These are phyloP conservation scores for Dryocosmus kuriphilus DNA, from an alignment of 2,888 invertebrate genomes.

Conservation along the genomic window DNA sequence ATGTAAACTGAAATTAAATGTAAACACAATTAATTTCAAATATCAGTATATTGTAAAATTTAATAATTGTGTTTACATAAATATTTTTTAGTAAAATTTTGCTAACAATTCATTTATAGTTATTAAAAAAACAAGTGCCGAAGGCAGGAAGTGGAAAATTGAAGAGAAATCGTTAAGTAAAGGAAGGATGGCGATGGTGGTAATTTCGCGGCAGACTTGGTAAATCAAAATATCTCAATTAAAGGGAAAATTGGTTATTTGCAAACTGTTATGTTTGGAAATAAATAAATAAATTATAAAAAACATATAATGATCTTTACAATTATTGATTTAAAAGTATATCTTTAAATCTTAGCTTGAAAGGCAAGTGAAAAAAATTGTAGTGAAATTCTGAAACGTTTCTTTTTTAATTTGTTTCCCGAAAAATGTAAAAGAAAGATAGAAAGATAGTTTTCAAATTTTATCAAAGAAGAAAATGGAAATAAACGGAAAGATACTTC, in stretches of 20 bases:
- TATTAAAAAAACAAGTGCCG: background rate
- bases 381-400: too few relatives aligned
- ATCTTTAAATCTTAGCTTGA: background rate
- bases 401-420: too few relatives aligned
- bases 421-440: too few relatives aligned
- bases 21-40: too few relatives aligned
- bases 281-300: background rate
- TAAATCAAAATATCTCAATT: slow-evolving; percentile 5
- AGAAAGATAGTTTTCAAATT: too few relatives aligned
- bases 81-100: background rate
- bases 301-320: background rate
- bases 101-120: background rate
- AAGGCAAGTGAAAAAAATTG: background rate
- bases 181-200: background rate
- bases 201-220: slow-evolving; percentile 7
- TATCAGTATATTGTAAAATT: too few relatives aligned
- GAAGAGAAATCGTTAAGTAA: background rate
- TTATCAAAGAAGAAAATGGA: background rate
- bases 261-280: background rate
- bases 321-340: too few relatives aligned
- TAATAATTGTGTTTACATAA: too few relatives aligned
- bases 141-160: background rate
- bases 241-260: background rate
- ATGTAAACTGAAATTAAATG: too few relatives aligned
- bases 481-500: too few relatives aligned